These are phyloP conservation scores for Holothuria scabra DNA, from an alignment of 53 echinoderm and acorn worm species.

Conservation along the genomic window DNA sequence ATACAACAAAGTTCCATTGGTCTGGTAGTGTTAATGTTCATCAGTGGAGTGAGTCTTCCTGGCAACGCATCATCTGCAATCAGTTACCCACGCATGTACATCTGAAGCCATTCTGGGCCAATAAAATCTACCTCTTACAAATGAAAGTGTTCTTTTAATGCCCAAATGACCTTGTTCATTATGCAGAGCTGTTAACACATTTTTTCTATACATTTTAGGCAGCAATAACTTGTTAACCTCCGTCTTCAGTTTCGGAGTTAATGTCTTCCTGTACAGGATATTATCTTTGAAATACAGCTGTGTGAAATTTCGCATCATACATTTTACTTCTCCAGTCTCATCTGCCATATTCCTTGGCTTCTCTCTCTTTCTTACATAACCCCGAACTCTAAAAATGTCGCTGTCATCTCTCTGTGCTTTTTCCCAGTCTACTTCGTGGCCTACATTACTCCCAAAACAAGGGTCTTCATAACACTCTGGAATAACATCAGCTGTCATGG, in stretches of 20 bases:
- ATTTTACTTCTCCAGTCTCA: slow-evolving; percentile 8
- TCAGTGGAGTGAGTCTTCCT: slow-evolving; percentile 49
- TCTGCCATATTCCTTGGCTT: neutral
- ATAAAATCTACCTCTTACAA: slow-evolving; percentile 43
- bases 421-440: slow-evolving; percentile 35
- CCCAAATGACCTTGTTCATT: slow-evolving; percentile 53
- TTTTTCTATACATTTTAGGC: too few species aligned
- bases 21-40: slow-evolving; percentile 25
- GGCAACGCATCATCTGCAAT: slow-evolving; percentile 35
- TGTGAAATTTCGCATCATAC: slow-evolving; percentile 9
- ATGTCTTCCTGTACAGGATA: slow-evolving; percentile 26
- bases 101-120: slow-evolving; percentile 45
- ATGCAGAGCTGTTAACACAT: slow-evolving; percentile 12
- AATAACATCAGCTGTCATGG: slow-evolving; percentile 8
- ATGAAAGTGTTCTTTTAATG: slow-evolving; percentile 30
- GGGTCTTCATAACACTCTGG: neutral
- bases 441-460: neutral
- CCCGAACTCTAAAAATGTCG: neutral
- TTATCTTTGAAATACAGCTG: slow-evolving; percentile 19
- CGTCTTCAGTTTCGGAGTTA: neutral
- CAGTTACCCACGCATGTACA: slow-evolving; percentile 12
- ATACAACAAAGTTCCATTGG: slow-evolving; percentile 58
- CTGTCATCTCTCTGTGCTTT: slow-evolving; percentile 19
- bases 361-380: neutral
- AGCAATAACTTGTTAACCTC: slow-evolving; percentile 55